Percentiles rank a stretch among this genome's conserved stretches.
phyloP scores from a whole-genome alignment of 2,888 invertebrate genomes.

The Crossocerus cetratus region DNA sequence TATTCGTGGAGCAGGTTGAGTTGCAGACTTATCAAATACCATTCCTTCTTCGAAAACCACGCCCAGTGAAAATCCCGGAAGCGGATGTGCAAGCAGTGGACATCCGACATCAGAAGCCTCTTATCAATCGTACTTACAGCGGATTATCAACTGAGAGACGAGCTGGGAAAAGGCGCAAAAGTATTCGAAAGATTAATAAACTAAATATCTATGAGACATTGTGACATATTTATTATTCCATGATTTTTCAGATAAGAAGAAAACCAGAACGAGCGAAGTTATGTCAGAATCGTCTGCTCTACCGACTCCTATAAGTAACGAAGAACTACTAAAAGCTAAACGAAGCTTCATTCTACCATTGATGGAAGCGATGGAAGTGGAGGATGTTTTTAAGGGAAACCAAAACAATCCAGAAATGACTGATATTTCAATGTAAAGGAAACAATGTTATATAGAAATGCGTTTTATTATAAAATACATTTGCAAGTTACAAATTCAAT shows the following conservation, averaged over 20 bases:
- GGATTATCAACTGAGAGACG: neutral
- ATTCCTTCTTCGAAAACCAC: slow-evolving; percentile 51
- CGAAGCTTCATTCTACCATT: slow-evolving; percentile 57
- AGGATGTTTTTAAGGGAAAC: slow-evolving; percentile 1
- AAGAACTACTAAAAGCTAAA: slow-evolving; percentile 41
- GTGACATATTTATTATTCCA: neutral
- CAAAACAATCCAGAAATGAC: neutral
- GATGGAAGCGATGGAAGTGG: slow-evolving; percentile 56
- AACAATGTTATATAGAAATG: slow-evolving; percentile 1
- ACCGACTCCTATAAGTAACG: slow-evolving; percentile 37
- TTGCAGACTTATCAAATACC: slow-evolving; percentile 53
- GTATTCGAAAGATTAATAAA: neutral
- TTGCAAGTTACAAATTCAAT: slow-evolving; percentile 32
- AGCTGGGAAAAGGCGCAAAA: slow-evolving; percentile 3
- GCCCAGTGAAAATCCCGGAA: slow-evolving; percentile 41
- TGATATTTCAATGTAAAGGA: neutral
- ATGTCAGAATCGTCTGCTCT: slow-evolving; percentile 15
- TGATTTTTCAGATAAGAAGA: slow-evolving; percentile 27
- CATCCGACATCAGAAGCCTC: neutral
- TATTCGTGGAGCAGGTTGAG: slow-evolving; percentile 53
- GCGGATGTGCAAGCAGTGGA: slow-evolving; percentile 5
- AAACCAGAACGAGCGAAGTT: slow-evolving; percentile 13
- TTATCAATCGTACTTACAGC: too few species aligned
- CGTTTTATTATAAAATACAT: neutral
- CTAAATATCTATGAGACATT: neutral